Evolutionary conservation across 1,140 invertebrate species (phyloP), one percentile per base, ranked within the genome.

Genomic region (Coelopa frigida): DNA sequence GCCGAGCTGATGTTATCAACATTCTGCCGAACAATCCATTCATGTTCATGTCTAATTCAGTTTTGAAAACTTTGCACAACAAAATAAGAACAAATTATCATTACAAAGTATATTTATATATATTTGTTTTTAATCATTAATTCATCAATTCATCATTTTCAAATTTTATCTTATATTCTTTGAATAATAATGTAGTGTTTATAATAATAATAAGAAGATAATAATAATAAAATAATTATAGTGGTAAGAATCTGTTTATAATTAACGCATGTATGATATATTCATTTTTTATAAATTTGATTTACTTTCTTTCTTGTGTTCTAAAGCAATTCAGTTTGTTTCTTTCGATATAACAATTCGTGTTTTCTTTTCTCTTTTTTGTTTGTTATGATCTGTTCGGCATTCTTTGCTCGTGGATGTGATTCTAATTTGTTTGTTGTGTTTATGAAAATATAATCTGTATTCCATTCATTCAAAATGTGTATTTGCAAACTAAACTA

Each of bases 121-220:
- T n/a, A n/a, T n/a, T n/a, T n/a, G n/a, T n/a, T n/a, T n/a, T n/a
- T n/a, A n/a, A n/a, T n/a, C n/a, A n/a, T n/a, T n/a, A n/a, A n/a
- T n/a, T n/a, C n/a, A 58, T 62, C 59, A 62, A 62, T 62, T 57
- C 26, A n/a, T n/a, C n/a, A n/a, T n/a, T 18, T 27, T 33, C 20
- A 23, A 15, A 24, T 59, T 62, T 54, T 62, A 44, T 52, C 49
- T 50, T 62, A 62, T 62, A 59, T 59, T 57, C 52, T 61, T 62
- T 57, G 49, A 57, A 59, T 55, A 57, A 57, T 59, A 62, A 59
- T 59, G 56, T 61, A 62, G 54, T 59, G 54, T 61, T 61, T 61
- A 61, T 59, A 57, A 59, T 61, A 61, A 57, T 57, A 62, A 56
- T 61, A 62, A 61, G 57, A 61, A 57, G 14, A 26, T 58, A 58